Base-by-base conservation (phyloP, 1,140 invertebrate species). In the Ostrea edulis region DNA sequence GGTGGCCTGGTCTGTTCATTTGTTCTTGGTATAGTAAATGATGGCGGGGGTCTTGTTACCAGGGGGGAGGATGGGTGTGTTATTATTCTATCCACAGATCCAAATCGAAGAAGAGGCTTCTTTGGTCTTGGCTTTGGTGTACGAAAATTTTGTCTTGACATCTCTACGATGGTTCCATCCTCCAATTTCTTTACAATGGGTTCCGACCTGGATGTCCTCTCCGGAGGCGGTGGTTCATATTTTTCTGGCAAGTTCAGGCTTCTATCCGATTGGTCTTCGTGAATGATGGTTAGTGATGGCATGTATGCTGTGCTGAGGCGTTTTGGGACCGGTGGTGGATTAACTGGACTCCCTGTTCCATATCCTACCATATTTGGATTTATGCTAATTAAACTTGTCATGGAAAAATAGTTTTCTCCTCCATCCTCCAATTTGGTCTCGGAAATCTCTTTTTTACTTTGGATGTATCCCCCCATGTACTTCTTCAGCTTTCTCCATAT, bases 401-500 rank as follows among this genome's bases (percentile, higher is more conserved):
- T 55, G 7, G 77, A 84, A 25, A 88, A 85, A 71, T 17, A 52
- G 62, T 82, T 84, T 14, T 89, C 89, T 9, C 71, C 83, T 0
- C 14, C 55, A 44, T 71, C 82, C 5, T 77, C 62, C 9, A 35
- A 12, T 77, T 29, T 77, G 68, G 25, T 77, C 8, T 77, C 68
- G 12, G 68, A 14, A 29, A 29, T 77, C 29, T 77, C 68, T 8
- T 77, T 29, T n/a, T 44, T 65, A 25, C 25, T 77, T 35, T 77
- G 68, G 29, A 77, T 77, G 29, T 82, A 89, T 12, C 89, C 81
- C 9, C 84, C 86, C 52, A 89, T 62, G 52, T 86, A 86, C 54
- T 89, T 89, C 58, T 89, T 89, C 29, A 89, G 77, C 55, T 89
- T 89, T 55, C 55, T 85, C 89, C 89, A 89, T 22, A 89, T 81